These are phyloP conservation scores for Rosalia funebris DNA, from an alignment of 2,888 invertebrate species.

Conservation along the genomic window DNA sequence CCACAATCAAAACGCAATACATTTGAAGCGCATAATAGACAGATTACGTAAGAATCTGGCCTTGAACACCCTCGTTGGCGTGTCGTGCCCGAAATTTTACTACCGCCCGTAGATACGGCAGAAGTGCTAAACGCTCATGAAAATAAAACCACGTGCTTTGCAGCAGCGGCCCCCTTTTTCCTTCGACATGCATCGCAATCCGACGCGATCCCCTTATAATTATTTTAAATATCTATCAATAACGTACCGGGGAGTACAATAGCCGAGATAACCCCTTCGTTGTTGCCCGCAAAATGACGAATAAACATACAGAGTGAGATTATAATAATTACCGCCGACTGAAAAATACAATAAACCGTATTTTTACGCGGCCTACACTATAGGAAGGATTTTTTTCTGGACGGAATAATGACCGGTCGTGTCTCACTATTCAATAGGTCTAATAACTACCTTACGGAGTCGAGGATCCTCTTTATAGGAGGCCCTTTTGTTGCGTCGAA, in stretches of 20 bases:
- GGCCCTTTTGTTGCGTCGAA: constrained; percentile 10
- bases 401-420: constrained; percentile 51
- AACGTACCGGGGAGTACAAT: constrained; percentile 37
- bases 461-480: constrained; percentile 7
- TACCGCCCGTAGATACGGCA: constrained; percentile 3
- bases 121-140: constrained; percentile 7
- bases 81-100: too few species aligned
- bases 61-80: too few species aligned
- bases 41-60: too few species aligned
- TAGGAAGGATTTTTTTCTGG: constrained; percentile 21
- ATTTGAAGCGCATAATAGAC: too few species aligned
- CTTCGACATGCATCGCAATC: constrained; percentile 8
- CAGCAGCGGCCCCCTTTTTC: constrained; percentile 4
- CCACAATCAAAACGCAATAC: too few species aligned
- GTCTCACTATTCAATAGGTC: constrained; percentile 50
- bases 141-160: constrained; percentile 19
- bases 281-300: constrained; percentile 35
- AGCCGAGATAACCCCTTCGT: constrained; percentile 33
- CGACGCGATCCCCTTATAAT: constrained; percentile 34
- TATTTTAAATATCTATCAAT: constrained; percentile 43
- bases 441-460: constrained; percentile 50
- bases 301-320: constrained; percentile 44
- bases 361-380: constrained; percentile 24
- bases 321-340: constrained; percentile 44
- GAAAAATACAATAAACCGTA: constrained; percentile 44